Conservation (phyloP, 2,888 invertebrate genomes). For the Catocala fraxini region DNA sequence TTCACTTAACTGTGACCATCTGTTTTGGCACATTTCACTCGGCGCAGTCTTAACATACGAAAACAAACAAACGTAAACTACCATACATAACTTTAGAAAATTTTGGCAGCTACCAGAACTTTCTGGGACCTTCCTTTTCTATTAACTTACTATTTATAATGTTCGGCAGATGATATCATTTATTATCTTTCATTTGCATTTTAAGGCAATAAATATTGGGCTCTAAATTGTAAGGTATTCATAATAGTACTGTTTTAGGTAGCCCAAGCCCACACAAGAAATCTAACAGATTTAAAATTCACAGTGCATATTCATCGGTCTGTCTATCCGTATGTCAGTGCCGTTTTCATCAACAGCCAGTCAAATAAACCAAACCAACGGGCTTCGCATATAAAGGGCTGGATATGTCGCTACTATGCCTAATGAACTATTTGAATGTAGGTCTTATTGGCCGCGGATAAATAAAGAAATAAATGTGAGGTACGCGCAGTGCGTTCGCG, state of each 20-base stretch:
- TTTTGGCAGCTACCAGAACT: too few species aligned
- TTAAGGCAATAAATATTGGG: too few species aligned
- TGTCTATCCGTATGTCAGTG: constrained; percentile 52
- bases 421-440: constrained; percentile 87
- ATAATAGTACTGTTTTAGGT: not conserved
- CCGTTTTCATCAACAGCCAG: constrained; percentile 70
- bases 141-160: too few species aligned
- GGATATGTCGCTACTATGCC: constrained; percentile 66
- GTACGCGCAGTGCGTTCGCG: constrained; percentile 67
- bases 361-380: constrained; percentile 73
- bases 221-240: too few species aligned
- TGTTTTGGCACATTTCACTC: too few species aligned
- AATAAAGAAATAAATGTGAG: constrained; percentile 82
- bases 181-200: too few species aligned
- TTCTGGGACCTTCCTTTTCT: too few species aligned
- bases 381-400: constrained; percentile 78
- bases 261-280: constrained; percentile 1
- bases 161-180: too few species aligned
- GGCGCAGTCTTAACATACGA: too few species aligned
- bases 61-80: not conserved
- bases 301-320: constrained; percentile 23
- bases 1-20: too few species aligned
- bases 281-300: constrained; percentile 5
- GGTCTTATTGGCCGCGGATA: constrained; percentile 78
- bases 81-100: too few species aligned